Evolutionary conservation across 1,140 invertebrate species (phyloP).

Genomic region (Holcopasites calliopsidis): DNA sequence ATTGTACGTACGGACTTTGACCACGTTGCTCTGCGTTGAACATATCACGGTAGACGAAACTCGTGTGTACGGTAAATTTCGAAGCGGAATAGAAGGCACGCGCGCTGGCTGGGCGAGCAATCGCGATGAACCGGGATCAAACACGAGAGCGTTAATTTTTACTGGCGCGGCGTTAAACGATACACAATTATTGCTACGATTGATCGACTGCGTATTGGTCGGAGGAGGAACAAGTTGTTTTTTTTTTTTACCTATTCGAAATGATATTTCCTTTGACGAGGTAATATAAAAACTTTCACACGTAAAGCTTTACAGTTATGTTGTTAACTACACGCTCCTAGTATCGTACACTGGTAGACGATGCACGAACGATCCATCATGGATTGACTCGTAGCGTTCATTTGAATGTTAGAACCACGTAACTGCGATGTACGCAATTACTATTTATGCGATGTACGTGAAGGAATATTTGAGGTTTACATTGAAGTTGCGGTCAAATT

Average conservation of each 20-base stretch:
- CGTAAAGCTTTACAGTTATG: slow-evolving; percentile 24
- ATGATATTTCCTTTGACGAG: background rate
- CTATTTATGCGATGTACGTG: background rate
- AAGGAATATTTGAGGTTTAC: background rate
- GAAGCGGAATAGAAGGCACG: slow-evolving; percentile 29
- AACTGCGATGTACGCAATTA: background rate
- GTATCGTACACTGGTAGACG: background rate
- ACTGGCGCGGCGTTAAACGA: background rate
- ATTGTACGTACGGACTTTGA: background rate
- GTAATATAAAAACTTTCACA: slow-evolving; percentile 1
- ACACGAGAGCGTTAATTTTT: background rate
- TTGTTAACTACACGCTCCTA: background rate
- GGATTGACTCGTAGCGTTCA: background rate
- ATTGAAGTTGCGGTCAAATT: too few relatives aligned
- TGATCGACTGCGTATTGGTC: background rate
- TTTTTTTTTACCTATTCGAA: background rate
- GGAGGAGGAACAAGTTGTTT: too few relatives aligned
- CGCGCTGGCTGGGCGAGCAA: background rate
- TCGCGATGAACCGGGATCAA: background rate
- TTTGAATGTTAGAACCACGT: background rate
- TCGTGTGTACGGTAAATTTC: slow-evolving; percentile 39
- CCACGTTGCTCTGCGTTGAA: background rate
- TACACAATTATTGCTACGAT: background rate
- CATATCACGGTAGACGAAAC: slow-evolving; percentile 38
- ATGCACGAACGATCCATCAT: background rate